Base-by-base conservation (phyloP, 37 sponge, comb jelly and placozoan genomes). In the Cladorhizidae sp. region DNA sequence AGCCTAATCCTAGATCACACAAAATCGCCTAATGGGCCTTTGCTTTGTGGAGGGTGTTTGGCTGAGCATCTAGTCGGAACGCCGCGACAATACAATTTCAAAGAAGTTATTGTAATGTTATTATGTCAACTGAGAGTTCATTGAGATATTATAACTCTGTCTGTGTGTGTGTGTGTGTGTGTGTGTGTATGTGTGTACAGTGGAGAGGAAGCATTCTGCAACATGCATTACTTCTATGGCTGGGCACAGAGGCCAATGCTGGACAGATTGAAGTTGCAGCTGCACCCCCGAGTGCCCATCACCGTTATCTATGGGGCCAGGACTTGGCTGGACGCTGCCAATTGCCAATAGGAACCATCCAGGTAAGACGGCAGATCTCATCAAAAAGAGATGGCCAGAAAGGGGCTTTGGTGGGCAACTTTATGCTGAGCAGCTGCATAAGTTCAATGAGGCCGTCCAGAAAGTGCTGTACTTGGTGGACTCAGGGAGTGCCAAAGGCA, bases 391-490 rank as follows among this genome's bases (percentile, higher is more conserved):
- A 76, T 76, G 57, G 45, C 79, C 86, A 9, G 54, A 74, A 40
- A 79, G 82, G 23, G 41, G 71, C 0, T 45, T 92, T 64, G 86
- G 85, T 29, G 57, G 82, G 49, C 80, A 80, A 41, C 87, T 98
- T 31, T 91, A 98, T 77, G 96, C 96, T 14, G 92, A 98, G 73
- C 50, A 82, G 35, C 89, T 90, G 20, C 76, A 78, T 20, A 65
- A 73, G 37, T 97, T 96, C 81, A 96, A 96, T 57, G 67, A 76
- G 28, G 70, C 74, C 23, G 67, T 87, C 1, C 38, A 45, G 14
- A 51, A 75, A 11, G 57, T 84, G 12, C 70, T 77, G 41, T 23
- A 73, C 8, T 11, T 89, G 17, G 84, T 83, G 39, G 89, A 83
- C 26, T 17, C 52, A 8, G 36, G 28, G 1, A 23, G 61, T 36